Conservation (phyloP, 2,888 invertebrate genomes). For the Phlogophora meticulosa region DNA sequence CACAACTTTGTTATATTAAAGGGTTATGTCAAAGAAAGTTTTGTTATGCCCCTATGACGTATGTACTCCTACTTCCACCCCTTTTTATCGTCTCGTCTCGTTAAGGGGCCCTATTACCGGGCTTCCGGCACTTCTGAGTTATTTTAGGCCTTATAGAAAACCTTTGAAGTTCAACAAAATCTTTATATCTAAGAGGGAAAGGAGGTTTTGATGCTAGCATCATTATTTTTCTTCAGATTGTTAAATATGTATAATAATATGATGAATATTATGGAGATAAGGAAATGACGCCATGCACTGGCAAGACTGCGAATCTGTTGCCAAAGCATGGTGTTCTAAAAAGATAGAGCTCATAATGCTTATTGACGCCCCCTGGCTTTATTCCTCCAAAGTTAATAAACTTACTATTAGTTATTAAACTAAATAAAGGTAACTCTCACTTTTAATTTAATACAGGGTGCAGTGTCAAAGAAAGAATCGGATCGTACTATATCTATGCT, state of each 20-base stretch:
- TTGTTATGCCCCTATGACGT: slow-evolving; percentile 31
- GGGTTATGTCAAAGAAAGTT: slow-evolving; percentile 27
- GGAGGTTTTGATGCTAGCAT: slow-evolving; percentile 32
- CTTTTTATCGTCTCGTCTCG: slow-evolving; percentile 55
- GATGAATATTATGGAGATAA: not conserved
- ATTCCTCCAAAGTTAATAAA: too few relatives aligned
- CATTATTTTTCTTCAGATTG: slow-evolving; percentile 55
- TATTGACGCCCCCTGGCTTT: not conserved
- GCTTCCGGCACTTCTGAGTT: slow-evolving; percentile 55
- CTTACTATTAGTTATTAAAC: too few relatives aligned
- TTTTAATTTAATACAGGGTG: not conserved
- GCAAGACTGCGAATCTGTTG: not conserved
- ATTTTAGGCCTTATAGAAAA: slow-evolving; percentile 48
- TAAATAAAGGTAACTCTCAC: too few relatives aligned
- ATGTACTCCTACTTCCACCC: slow-evolving; percentile 33
- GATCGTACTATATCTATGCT: not conserved
- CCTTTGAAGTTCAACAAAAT: slow-evolving; percentile 59
- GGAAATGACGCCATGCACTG: too few relatives aligned
- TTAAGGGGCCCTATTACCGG: slow-evolving; percentile 48
- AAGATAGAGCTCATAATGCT: not conserved
- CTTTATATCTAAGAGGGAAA: slow-evolving; percentile 39
- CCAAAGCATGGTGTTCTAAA: not conserved
- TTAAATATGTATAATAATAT: slow-evolving; percentile 19
- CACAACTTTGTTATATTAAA: not conserved
- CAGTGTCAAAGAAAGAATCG: not conserved